phyloP scores from a whole-genome alignment of 2,113 vertebrate genomes.

The Ibidorhyncha struthersii region DNA sequence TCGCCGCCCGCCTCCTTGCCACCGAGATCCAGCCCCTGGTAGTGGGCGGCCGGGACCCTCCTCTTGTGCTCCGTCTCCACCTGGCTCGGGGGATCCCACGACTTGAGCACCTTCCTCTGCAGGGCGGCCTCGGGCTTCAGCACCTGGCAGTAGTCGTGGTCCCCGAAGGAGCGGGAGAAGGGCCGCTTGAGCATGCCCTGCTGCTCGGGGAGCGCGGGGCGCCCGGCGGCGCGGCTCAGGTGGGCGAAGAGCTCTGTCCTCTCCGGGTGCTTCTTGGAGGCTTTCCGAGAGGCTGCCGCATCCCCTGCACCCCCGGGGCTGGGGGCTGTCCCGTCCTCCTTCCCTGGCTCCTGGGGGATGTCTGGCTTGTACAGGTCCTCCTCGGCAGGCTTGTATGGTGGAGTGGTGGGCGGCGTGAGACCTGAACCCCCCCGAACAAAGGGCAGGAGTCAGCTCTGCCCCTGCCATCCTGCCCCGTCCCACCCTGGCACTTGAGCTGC shows the following conservation, averaged over 20 bases:
- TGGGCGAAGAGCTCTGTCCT: conserved; percentile 93
- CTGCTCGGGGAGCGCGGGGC: conserved; percentile 50
- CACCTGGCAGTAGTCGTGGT: conserved; percentile 96
- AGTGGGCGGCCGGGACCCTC: conserved; percentile 41
- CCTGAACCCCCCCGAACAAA: conserved; percentile 73
- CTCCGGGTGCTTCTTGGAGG: conserved; percentile 86
- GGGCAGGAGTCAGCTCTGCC: conserved; percentile 28
- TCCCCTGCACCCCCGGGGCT: conserved; percentile 40
- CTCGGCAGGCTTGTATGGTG: conserved; percentile 92
- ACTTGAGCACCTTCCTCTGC: conserved; percentile 80
- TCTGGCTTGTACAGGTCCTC: conserved; percentile 96
- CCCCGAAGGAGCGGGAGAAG: conserved; percentile 85
- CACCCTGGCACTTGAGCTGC: not conserved
- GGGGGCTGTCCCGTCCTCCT: conserved; percentile 19
- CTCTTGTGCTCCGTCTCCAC: conserved; percentile 67
- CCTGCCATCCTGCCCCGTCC: not conserved
- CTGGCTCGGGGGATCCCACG: conserved; percentile 70
- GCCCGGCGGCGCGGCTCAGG: conserved; percentile 78
- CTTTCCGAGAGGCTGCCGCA: conserved; percentile 51
- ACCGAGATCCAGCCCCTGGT: conserved; percentile 70
- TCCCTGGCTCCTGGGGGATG: conserved; percentile 71
- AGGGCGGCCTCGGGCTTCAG: conserved; percentile 73
- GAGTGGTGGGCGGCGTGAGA: conserved; percentile 95
- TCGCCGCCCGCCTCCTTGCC: conserved; percentile 60
- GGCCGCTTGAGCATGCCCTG: conserved; percentile 74